Evolutionary conservation across 2,888 invertebrate genomes (phyloP).

Genomic region (Acrobasis suavella): DNA sequence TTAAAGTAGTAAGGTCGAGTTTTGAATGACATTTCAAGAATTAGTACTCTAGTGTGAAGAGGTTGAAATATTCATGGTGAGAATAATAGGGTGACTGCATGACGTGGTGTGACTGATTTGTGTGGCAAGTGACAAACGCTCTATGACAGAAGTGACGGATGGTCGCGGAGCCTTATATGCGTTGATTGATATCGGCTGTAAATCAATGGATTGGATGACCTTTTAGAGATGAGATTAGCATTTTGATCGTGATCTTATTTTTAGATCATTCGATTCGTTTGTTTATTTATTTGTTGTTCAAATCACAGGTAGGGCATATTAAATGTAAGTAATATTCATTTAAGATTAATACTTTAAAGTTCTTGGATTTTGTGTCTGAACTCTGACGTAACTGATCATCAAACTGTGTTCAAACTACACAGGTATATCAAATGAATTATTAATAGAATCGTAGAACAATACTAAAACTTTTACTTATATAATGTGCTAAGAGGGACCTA

Average conservation of each 20-base stretch:
- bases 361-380: no score
- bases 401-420: no score
- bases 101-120: neutral
- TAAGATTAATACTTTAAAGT: no score
- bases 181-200: constrained; percentile 10
- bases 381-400: no score
- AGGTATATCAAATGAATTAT: no score
- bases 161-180: constrained; percentile 5
- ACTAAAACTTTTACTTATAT: no score
- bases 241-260: neutral
- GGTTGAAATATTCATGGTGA: neutral
- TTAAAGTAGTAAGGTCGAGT: neutral
- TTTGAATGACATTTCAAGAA: neutral
- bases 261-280: neutral
- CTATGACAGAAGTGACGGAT: constrained; percentile 17
- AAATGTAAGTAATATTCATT: no score
- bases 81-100: neutral
- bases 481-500: no score
- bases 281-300: neutral
- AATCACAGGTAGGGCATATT: no score
- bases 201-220: constrained; percentile 8
- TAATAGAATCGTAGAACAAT: no score
- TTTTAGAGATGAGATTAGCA: neutral
- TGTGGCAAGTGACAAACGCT: constrained; percentile 7
- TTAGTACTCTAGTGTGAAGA: constrained; percentile 7